Evolutionary conservation across 2,888 invertebrate genomes (phyloP).

Genomic region (Petrophora chlorosata): DNA sequence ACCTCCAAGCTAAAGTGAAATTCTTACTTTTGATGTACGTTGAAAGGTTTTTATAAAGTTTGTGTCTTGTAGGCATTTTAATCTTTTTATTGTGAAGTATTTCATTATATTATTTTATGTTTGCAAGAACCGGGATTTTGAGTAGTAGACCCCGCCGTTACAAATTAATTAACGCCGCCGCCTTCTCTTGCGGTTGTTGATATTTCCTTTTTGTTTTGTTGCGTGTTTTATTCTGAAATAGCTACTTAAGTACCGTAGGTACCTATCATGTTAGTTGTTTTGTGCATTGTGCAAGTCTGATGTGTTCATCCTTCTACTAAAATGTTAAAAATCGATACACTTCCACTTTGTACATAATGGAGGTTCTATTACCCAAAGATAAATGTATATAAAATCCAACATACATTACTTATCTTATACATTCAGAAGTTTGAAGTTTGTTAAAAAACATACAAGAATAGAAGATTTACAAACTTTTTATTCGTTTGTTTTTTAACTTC

Average conservation of each 20-base stretch:
- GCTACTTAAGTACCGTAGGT: no score
- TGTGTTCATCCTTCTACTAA: no score
- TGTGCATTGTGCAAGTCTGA: no score
- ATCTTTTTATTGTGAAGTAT: no score
- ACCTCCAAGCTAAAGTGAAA: constrained; percentile 1
- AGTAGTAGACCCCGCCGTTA: constrained; percentile 19
- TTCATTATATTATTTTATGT: neutral
- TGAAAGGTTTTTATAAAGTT: neutral
- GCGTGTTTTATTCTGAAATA: neutral
- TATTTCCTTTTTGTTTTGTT: constrained; percentile 48
- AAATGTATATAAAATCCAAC: no score
- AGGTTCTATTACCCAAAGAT: no score
- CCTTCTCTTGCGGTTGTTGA: constrained; percentile 54
- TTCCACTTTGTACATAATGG: neutral
- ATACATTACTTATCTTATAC: no score
- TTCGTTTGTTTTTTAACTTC: no score
- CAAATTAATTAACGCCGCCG: constrained; percentile 41
- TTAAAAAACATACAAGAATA: no score
- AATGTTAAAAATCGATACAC: constrained; percentile 3
- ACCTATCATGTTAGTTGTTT: neutral
- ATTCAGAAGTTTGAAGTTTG: no score
- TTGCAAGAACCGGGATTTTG: neutral
- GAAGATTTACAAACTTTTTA: no score
- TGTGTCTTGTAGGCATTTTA: no score
- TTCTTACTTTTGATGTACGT: constrained; percentile 4